These are phyloP conservation scores for Drosophila pullipes DNA, from an alignment of 2,888 invertebrate species.

Conservation along the genomic window DNA sequence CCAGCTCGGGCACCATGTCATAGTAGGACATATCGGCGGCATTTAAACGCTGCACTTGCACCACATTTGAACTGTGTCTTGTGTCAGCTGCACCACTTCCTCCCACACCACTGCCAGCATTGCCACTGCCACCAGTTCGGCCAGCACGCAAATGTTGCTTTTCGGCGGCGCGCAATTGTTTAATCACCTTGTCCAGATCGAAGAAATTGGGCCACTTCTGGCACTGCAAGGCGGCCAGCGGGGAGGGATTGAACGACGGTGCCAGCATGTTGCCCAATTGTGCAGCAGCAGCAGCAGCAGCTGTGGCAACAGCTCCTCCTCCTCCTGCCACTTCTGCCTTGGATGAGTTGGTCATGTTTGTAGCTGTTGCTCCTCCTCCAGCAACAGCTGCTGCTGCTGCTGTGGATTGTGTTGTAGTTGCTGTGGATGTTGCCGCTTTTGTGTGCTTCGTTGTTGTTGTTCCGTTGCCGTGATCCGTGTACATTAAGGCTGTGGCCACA, in stretches of 20 bases:
- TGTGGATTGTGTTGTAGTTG: conserved; percentile 6
- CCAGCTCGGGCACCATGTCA: conserved; percentile 92
- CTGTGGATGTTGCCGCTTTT: conserved; percentile 28
- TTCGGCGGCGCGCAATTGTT: conserved; percentile 79
- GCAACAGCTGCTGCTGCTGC: conserved; percentile 19
- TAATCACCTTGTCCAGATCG: conserved; percentile 81
- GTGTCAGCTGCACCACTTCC: conserved; percentile 4
- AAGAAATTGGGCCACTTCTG: conserved; percentile 82
- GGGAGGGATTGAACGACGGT: conserved; percentile 23
- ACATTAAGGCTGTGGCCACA: conserved; percentile 60
- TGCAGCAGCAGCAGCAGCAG: conserved; percentile 21
- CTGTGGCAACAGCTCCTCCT: conserved; percentile 9
- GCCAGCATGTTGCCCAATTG: conserved; percentile 51
- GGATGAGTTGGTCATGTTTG: conserved; percentile 57
- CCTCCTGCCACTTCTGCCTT: conserved; percentile 49
- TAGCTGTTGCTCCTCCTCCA: conserved; percentile 25
- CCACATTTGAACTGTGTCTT: conserved; percentile 34
- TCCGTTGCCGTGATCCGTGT: conserved; percentile 62
- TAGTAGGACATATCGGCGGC: conserved; percentile 90
- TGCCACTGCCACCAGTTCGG: conserved; percentile 26
- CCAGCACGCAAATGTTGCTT: conserved; percentile 71
- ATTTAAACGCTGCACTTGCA: conserved; percentile 86
- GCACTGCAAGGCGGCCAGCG: conserved; percentile 65
- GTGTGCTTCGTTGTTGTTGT: conserved; percentile 38
- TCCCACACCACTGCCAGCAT: conserved; percentile 5